Base-by-base conservation (phyloP, 2,888 invertebrate species). In the Lissonota sp. region DNA sequence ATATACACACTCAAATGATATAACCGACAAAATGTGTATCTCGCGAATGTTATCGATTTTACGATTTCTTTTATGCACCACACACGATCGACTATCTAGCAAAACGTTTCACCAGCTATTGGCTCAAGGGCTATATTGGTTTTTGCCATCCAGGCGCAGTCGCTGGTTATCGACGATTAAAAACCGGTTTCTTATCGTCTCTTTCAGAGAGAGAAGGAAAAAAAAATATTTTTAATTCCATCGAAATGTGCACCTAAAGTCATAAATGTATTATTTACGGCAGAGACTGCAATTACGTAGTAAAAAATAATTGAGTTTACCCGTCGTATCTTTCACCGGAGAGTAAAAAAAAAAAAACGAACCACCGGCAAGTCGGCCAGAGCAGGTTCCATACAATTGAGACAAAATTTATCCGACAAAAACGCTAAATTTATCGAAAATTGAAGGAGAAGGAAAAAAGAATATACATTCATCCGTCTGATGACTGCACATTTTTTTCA, bases 161-260 rank as follows among this genome's bases (percentile, higher is more conserved):
- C 14, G 39, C 51, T 37, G 51, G 60, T 67, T 75, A 75, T 75
- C 75, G 75, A 44, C 67, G 60, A 75, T 75, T 69, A 55, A 69
- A 75, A 75, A 75, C 75, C 69, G 75, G 75, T 75, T 75, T 75
- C 69, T 75, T 75, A 75, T 75, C 75, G 60, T 39, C 39, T 53
- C 8, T 60, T 40, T 12, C 16, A 75, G 62, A 69, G 40, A 69
- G 55, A 44, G 26, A 57, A 60, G 51, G 1, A 62, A 53, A 0
- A 7, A 49, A 49, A 49, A 10, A 1, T 12, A 10, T 53, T 26
- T 26, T 64, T 51, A 53, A 75, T 69, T 44, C 60, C 39, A n/a
- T 8, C 46, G 16, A 66, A 67, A 62, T 37, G 2, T 46, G 42
- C 60, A 53, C 67, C 42, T n/a, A 7, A 53, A 62, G 53, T 69